phyloP scores from a whole-genome alignment of 2,797 vertebrate species.

The Podarcis siculus region DNA sequence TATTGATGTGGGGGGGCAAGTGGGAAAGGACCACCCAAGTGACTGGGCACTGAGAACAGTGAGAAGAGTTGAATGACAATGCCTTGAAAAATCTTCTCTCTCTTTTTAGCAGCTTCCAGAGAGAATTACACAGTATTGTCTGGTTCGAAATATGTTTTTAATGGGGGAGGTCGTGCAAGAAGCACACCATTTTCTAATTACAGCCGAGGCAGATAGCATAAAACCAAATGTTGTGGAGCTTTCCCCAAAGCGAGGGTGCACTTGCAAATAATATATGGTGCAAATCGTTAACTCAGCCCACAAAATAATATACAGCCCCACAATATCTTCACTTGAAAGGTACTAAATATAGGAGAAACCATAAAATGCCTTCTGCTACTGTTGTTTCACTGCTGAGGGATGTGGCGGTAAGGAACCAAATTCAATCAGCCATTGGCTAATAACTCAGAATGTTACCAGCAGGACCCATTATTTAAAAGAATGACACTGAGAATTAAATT shows the following conservation, averaged over 20 bases:
- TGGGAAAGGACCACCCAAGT: conserved; percentile 70
- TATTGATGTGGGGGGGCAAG: conserved; percentile 60
- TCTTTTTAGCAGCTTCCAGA: conserved; percentile 69
- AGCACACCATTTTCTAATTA: conserved; percentile 71
- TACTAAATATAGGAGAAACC: conserved; percentile 40
- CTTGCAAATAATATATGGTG: conserved; percentile 38
- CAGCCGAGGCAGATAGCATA: conserved; percentile 50
- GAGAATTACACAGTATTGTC: conserved; percentile 71
- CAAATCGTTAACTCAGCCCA: conserved; percentile 51
- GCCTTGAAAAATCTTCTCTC: conserved; percentile 68
- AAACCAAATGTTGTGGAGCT: conserved; percentile 64
- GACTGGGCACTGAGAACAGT: conserved; percentile 44
- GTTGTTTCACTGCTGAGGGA: conserved; percentile 49
- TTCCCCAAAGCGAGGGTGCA: conserved; percentile 50
- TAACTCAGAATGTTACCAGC: conserved; percentile 33
- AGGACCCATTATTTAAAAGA: neutral
- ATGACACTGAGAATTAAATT: conserved; percentile 1
- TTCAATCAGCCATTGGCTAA: conserved; percentile 33
- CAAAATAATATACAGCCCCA: conserved; percentile 49
- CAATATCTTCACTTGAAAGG: conserved; percentile 32
- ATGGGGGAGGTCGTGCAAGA: conserved; percentile 66
- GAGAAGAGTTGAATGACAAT: conserved; percentile 62
- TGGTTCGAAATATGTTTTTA: conserved; percentile 64
- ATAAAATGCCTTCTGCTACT: conserved; percentile 53
- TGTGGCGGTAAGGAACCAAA: conserved; percentile 29